Evolutionary conservation across 2,113 vertebrate genomes (phyloP).

Genomic region (Bettongia penicillata): DNA sequence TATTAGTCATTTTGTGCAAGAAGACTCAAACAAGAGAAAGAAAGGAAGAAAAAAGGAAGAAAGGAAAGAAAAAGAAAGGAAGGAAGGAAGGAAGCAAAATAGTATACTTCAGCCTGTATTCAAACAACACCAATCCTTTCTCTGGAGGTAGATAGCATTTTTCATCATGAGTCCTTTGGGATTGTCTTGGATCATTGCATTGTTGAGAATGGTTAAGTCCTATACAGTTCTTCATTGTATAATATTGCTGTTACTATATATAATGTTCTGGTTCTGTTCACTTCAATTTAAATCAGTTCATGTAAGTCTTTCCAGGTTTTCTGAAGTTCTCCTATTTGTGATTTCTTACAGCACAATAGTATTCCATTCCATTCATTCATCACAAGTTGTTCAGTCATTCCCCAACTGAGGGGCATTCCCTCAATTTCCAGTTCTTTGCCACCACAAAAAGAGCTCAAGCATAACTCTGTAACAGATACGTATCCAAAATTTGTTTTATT

Average conservation of each 20-base stretch:
- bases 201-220: not conserved
- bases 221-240: not conserved
- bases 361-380: not conserved
- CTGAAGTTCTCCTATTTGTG: not conserved
- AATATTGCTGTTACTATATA: too few species aligned
- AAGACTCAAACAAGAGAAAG: not conserved
- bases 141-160: not conserved
- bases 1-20: not conserved
- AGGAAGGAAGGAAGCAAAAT: not conserved
- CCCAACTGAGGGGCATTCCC: not conserved
- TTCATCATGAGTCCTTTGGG: not conserved
- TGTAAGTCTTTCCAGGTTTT: not conserved
- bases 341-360: not conserved
- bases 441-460: not conserved
- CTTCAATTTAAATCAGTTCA: not conserved
- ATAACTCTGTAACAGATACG: not conserved
- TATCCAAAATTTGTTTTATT: not conserved
- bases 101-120: not conserved
- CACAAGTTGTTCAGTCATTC: not conserved
- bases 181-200: not conserved
- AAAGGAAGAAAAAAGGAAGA: not conserved
- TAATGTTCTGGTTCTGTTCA: not conserved
- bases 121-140: not conserved
- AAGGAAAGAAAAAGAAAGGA: too few species aligned
- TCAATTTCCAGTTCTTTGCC: not conserved